Conservation (phyloP, 2,797 vertebrate species). For the Artibeus lituratus region DNA sequence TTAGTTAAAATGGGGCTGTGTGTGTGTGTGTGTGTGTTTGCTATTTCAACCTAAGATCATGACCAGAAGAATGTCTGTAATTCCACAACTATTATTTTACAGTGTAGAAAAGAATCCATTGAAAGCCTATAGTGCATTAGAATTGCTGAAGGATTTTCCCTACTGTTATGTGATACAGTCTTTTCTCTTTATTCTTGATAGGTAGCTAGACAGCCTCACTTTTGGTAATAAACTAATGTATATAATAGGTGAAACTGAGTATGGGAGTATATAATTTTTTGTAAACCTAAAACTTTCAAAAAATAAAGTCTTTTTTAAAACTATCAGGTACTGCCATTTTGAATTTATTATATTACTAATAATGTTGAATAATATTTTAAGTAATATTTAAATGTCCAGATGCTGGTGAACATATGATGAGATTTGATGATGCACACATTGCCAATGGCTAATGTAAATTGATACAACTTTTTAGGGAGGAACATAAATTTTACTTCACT, state of each 20-base stretch:
- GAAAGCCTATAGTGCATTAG: constrained; percentile 42
- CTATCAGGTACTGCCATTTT: background rate
- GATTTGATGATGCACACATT: background rate
- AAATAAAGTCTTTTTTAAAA: background rate
- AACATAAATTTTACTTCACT: background rate
- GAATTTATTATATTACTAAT: background rate
- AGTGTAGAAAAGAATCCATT: constrained; percentile 24
- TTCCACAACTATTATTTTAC: constrained; percentile 53
- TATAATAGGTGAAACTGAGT: background rate
- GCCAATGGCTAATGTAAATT: background rate
- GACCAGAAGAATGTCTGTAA: constrained; percentile 12
- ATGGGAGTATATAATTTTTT: background rate
- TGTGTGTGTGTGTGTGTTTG: background rate
- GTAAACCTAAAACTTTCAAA: background rate
- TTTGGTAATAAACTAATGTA: background rate
- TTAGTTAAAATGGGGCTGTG: background rate
- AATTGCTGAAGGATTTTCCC: constrained; percentile 55
- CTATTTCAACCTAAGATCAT: background rate
- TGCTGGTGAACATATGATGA: background rate
- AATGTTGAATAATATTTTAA: background rate
- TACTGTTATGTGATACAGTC: constrained; percentile 68
- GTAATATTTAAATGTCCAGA: background rate
- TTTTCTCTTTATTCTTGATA: constrained; percentile 65
- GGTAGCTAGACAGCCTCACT: constrained; percentile 75
- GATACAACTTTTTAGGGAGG: background rate